Base-by-base conservation (phyloP, 2,888 invertebrate genomes). In the Patella depressa region DNA sequence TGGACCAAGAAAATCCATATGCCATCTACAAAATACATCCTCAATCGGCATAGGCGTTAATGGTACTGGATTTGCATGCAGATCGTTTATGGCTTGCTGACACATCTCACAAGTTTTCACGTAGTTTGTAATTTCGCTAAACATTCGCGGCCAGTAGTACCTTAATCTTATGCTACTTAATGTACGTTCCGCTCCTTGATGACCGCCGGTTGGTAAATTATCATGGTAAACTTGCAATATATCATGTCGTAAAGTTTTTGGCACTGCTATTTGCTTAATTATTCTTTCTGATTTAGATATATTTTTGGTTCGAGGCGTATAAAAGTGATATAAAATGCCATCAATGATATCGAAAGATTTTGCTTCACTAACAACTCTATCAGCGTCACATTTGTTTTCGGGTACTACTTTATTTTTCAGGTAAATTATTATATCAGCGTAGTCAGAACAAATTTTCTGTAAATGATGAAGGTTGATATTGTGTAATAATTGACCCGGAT, bases 21-120 rank as follows among this genome's bases (percentile, higher is more conserved):
- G n/a, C n/a, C n/a, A n/a, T n/a, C n/a, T n/a, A n/a, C n/a, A n/a
- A n/a, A n/a, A n/a, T n/a, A n/a, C n/a, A n/a, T n/a, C n/a, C n/a
- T n/a, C n/a, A n/a, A n/a, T n/a, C n/a, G n/a, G n/a, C n/a, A 83
- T 73, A 73, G 79, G 80, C 34, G 55, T 54, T 15, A 83, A 59
- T 15, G 80, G 81, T 19, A 80, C 81, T 53, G 34, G 54, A 14
- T 77, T 70, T 11, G 73, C 57, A 24, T 81, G 69, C 7, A 71
- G 71, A 14, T 72, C 24, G 14, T 72, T 73, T 71, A 79, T 78
- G 12, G 77, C 45, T 45, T 72, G 55, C 65, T 80, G 82, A 65
- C 82, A 80, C 12, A 65, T 53, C 19, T 76, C 73, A 70, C 82
- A 82, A 7, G 73, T 34, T 14, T 74, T 71, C n/a, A 78, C 72